Evolutionary conservation across 1,140 invertebrate genomes (phyloP), one percentile per base, ranked within the genome.

Genomic region (Macrostomum lignano): DNA sequence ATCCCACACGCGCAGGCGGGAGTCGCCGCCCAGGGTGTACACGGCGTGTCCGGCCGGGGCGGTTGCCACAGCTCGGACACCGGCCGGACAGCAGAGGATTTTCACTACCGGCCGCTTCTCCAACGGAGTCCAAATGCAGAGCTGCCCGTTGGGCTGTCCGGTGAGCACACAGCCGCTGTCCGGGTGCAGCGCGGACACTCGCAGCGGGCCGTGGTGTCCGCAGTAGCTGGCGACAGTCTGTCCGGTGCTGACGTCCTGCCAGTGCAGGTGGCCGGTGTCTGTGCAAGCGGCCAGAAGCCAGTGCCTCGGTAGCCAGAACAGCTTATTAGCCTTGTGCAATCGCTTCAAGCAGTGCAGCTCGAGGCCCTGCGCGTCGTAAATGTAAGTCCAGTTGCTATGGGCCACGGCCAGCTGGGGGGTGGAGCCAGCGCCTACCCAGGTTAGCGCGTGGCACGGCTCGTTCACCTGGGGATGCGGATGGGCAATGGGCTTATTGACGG

Each of bases 271-370:
- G 17, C 82, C 79, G 43, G 66, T 64, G 43, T 70, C 67, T 60
- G 66, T 77, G 72, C 76, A 57, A 43, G 70, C 67, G n/a, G 72
- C 73, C 14, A 98, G 60, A 9, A 98, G 65, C 55, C 96, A 94
- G 53, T 98, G 88, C 60, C 91, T 91, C 0, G 86, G 86, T 14
- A 98, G 61, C 60, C 91, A 98, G 52, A 93, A 78, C 53, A 96
- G 58, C 28, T 67, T 61, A 7, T 72, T 63, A 3, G 79, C 69
- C 41, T 67, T 65, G 46, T 76, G 64, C 50, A 98, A 58, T 41
- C 60, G 62, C 56, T 94, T 94, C 0, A 98, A 48, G 56, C 86
- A 94, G 55, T 98, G 88, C 22, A 98, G 45, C 54, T 98, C 88
- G 31, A 75, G 74, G 25, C 91, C 91, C 49, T 77, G 71, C 47